A percentile compares a stretch with the other conserved stretches of the same genome.
Evolutionary conservation across 2,888 invertebrate species (phyloP).

Genomic region (Nudaria mundana): DNA sequence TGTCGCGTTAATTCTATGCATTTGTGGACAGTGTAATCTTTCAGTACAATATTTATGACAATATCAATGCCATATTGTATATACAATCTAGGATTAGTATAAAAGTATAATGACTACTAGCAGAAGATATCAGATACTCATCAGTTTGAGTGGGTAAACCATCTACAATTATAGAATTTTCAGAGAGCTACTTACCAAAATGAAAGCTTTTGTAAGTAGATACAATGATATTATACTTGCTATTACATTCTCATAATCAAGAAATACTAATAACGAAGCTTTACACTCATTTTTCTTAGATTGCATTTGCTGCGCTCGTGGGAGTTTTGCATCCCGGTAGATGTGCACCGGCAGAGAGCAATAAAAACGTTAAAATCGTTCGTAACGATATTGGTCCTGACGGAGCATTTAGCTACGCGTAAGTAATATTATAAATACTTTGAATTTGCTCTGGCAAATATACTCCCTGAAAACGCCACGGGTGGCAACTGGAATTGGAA

Average conservation of each 20-base stretch:
- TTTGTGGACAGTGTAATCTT: constrained; percentile 36
- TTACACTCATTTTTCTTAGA: constrained; percentile 22
- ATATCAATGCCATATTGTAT: constrained; percentile 57
- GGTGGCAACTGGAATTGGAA: too few species aligned
- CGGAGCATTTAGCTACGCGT: constrained; percentile 74
- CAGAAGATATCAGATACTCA: constrained; percentile 24
- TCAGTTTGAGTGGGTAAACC: constrained; percentile 20
- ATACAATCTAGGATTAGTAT: constrained; percentile 40
- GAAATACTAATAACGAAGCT: too few species aligned
- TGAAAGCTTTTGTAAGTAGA: constrained; percentile 56
- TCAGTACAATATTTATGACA: constrained; percentile 44
- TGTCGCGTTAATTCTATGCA: constrained; percentile 10
- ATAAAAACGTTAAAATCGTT: constrained; percentile 51
- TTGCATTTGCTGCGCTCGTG: constrained; percentile 49
- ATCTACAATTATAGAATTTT: neutral
- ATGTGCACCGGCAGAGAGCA: constrained; percentile 26
- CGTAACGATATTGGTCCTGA: constrained; percentile 64
- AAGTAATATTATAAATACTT: constrained; percentile 30
- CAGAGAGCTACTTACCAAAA: too few species aligned
- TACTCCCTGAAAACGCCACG: too few species aligned
- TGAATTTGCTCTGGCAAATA: too few species aligned
- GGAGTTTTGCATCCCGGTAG: constrained; percentile 49
- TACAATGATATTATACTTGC: neutral
- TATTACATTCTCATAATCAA: too few species aligned
- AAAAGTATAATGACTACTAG: constrained; percentile 38